These are phyloP conservation scores for Dexiosoma caninum DNA, from an alignment of 2,888 invertebrate species.

Conservation along the genomic window DNA sequence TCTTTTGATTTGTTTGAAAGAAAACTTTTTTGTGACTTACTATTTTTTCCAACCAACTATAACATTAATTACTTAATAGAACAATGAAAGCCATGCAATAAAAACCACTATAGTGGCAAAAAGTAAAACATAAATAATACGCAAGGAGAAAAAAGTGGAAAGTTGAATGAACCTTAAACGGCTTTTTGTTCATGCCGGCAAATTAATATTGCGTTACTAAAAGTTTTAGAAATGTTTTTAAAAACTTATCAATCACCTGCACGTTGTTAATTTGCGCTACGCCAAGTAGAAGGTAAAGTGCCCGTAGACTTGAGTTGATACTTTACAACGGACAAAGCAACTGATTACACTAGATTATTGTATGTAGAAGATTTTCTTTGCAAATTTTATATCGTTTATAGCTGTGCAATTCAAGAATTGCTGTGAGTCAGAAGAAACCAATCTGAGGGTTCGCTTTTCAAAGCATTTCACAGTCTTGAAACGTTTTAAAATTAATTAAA, in stretches of 20 bases:
- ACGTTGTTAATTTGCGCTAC: not conserved
- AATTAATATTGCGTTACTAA: not conserved
- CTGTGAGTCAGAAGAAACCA: too few relatives aligned
- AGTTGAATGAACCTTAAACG: slow-evolving; percentile 6
- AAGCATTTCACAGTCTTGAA: too few relatives aligned
- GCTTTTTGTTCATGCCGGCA: not conserved
- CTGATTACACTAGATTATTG: too few relatives aligned
- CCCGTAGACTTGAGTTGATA: too few relatives aligned
- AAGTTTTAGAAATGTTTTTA: not conserved
- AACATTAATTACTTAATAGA: slow-evolving; percentile 18
- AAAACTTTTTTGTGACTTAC: not conserved
- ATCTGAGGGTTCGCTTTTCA: too few relatives aligned
- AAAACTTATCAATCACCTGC: not conserved
- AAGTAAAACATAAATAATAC: too few relatives aligned
- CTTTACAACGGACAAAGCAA: too few relatives aligned
- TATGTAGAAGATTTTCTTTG: too few relatives aligned
- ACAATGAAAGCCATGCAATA: slow-evolving; percentile 8
- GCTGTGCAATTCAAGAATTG: too few relatives aligned
- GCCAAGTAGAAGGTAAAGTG: not conserved
- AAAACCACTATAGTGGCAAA: not conserved
- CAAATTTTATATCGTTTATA: too few relatives aligned
- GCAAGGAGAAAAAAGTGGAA: not conserved
- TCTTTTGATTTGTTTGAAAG: not conserved
- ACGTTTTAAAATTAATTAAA: too few relatives aligned
- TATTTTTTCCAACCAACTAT: not conserved